A percentile compares a stretch with the other conserved stretches of the same genome.
Evolutionary conservation across 2,113 vertebrate genomes (phyloP).

Genomic region (Cavia aperea): DNA sequence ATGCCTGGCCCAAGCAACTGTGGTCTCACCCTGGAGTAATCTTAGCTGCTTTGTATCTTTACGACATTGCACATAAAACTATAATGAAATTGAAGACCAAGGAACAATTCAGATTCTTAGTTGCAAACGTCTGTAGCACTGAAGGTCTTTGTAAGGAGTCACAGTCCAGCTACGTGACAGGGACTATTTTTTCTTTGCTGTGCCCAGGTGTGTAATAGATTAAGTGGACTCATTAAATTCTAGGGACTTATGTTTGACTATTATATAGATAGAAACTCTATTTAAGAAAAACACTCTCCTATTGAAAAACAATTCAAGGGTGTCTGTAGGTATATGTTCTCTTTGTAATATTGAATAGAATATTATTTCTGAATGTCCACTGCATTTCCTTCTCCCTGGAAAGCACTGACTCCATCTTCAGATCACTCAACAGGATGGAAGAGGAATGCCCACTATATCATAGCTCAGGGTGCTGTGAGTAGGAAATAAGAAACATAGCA

Average conservation of each 20-base stretch:
- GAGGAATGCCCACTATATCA: background rate
- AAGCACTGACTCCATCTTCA: background rate
- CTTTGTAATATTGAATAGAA: background rate
- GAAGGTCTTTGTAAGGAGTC: background rate
- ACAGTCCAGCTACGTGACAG: background rate
- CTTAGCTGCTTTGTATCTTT: background rate
- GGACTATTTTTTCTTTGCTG: background rate
- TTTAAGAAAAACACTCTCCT: no score
- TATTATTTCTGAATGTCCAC: background rate
- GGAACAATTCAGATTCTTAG: background rate
- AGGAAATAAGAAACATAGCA: background rate
- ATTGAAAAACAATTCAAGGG: background rate
- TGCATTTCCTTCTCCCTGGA: background rate
- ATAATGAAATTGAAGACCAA: background rate
- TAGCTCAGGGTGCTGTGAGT: background rate
- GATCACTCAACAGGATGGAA: background rate
- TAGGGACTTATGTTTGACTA: background rate
- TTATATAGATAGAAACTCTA: background rate
- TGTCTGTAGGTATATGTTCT: background rate
- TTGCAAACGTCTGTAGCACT: background rate
- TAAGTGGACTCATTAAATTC: background rate
- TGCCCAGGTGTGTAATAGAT: no score
- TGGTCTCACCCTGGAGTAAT: background rate
- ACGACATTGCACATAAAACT: background rate
- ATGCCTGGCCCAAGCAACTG: background rate